Evolutionary conservation across 2,113 vertebrate species (phyloP).

Genomic region (Condylura cristata): DNA sequence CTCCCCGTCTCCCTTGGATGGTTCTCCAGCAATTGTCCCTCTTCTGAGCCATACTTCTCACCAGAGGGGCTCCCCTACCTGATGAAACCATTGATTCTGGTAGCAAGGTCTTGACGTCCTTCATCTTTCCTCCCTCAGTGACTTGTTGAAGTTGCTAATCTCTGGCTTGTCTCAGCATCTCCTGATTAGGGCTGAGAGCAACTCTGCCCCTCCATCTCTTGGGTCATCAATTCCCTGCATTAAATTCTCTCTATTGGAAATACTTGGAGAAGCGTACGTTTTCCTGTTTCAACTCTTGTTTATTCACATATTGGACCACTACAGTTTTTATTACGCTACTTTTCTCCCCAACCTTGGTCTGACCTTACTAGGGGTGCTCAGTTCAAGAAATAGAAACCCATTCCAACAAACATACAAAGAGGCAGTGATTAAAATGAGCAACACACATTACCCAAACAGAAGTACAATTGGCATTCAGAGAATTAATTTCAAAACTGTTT

Average conservation of each 20-base stretch:
- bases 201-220: background rate
- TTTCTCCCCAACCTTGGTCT: background rate
- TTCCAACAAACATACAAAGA: background rate
- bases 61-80: background rate
- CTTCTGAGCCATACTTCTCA: background rate
- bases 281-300: background rate
- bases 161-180: background rate
- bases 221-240: background rate
- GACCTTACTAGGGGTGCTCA: background rate
- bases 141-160: background rate
- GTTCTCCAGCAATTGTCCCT: background rate
- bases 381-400: background rate
- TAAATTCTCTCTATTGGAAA: background rate
- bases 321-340: background rate
- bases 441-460: background rate
- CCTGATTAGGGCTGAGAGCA: background rate
- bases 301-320: background rate
- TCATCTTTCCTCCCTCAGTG: background rate
- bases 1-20: too few species aligned
- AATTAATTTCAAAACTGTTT: background rate
- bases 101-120: background rate
- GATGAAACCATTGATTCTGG: background rate
- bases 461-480: background rate
- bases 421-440: background rate
- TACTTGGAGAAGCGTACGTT: background rate